Percentiles rank a stretch among this genome's conserved stretches.
phyloP scores from a whole-genome alignment of 2,113 vertebrate species.

The Cryptotis parvus region DNA sequence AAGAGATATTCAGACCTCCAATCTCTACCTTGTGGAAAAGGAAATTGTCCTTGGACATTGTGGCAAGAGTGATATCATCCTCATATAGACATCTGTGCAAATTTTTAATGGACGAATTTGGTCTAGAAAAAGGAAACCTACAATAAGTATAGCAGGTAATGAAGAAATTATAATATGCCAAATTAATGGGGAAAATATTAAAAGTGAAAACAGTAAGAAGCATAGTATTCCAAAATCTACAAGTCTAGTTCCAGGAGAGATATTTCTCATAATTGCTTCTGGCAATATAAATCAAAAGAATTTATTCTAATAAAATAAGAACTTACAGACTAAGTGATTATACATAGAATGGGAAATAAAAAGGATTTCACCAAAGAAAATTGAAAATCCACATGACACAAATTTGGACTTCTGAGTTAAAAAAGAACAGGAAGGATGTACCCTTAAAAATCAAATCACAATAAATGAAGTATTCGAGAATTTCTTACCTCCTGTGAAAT shows the following conservation, averaged over 20 bases:
- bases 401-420: not conserved
- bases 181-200: not conserved
- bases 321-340: not conserved
- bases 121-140: not conserved
- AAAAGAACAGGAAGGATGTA: not conserved
- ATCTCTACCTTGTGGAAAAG: not conserved
- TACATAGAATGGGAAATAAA: not conserved
- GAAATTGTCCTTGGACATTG: not conserved
- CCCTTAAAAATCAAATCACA: not conserved
- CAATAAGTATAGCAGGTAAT: not conserved
- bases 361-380: not conserved
- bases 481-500: not conserved
- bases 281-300: not conserved
- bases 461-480: not conserved
- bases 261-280: not conserved
- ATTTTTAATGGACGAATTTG: not conserved
- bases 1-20: not conserved
- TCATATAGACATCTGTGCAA: not conserved
- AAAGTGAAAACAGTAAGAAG: not conserved
- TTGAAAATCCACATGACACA: not conserved
- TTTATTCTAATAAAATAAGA: constrained; percentile 20
- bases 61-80: not conserved
- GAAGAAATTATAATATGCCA: not conserved
- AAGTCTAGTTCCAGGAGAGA: not conserved
- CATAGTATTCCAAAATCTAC: not conserved